A percentile compares a stretch with the other conserved stretches of the same genome.
Evolutionary conservation across 2,888 invertebrate species (phyloP).

Genomic region (Meganola albula): DNA sequence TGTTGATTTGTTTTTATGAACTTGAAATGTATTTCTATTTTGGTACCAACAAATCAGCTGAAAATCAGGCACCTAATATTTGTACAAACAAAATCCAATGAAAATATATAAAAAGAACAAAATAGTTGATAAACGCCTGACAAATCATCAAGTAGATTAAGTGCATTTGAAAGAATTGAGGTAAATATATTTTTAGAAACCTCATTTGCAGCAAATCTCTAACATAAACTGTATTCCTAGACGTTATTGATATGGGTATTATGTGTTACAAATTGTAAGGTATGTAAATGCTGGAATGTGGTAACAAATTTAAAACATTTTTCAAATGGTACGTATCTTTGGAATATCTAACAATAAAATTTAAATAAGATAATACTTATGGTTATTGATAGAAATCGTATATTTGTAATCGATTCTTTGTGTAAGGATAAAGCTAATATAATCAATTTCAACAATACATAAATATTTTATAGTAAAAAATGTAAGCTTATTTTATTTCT

Average conservation of each 20-base stretch:
- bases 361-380: conserved; percentile 8
- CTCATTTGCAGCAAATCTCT: no score
- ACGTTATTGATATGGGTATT: conserved; percentile 8
- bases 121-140: neutral
- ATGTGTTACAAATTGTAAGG: neutral
- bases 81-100: neutral
- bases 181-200: no score
- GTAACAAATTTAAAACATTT: no score
- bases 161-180: no score
- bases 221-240: neutral
- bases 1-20: conserved; percentile 10
- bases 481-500: neutral
- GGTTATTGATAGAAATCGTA: conserved; percentile 10
- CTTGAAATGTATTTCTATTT: no score
- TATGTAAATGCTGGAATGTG: no score
- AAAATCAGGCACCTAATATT: no score
- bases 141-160: no score
- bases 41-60: no score
- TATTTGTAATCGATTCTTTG: conserved; percentile 1
- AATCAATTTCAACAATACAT: conserved; percentile 2
- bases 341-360: conserved; percentile 8
- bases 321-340: no score
- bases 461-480: neutral
- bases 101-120: neutral
- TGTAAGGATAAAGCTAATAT: no score